Percentiles rank a stretch among this genome's conserved stretches.
Evolutionary conservation across 2,888 invertebrate genomes (phyloP).

Genomic region (Oconnorella tubifera): DNA sequence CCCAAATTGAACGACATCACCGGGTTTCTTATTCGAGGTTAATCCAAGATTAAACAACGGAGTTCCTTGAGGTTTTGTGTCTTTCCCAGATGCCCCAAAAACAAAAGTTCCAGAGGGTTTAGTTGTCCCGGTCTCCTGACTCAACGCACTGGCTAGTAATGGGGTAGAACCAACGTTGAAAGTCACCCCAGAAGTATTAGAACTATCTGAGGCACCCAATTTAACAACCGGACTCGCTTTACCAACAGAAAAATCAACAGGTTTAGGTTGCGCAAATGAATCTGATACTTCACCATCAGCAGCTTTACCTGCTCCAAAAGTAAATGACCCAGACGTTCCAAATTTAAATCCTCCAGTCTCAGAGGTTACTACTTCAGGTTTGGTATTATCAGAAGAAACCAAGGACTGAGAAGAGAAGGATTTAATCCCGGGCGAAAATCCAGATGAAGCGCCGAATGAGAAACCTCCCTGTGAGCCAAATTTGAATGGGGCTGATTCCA

Average conservation of each 20-base stretch:
- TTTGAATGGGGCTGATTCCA: neutral
- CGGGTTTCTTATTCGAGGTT: no score
- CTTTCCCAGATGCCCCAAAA: neutral
- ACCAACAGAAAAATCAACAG: neutral
- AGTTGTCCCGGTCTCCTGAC: neutral
- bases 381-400: neutral
- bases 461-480: conserved; percentile 1
- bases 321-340: neutral
- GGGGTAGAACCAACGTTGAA: conserved; percentile 2
- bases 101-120: neutral
- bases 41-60: neutral
- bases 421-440: neutral
- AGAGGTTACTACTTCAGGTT: neutral
- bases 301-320: neutral
- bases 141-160: neutral
- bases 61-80: neutral
- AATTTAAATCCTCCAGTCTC: neutral
- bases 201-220: neutral
- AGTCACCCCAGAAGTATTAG: neutral
- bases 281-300: neutral
- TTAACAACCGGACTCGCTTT: neutral
- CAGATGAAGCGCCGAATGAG: neutral
- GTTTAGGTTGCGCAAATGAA: conserved; percentile 3
- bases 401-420: neutral
- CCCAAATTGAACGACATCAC: no score